Conservation (phyloP, 2,113 vertebrate genomes). For the Periophthalmodon schlosseri region DNA sequence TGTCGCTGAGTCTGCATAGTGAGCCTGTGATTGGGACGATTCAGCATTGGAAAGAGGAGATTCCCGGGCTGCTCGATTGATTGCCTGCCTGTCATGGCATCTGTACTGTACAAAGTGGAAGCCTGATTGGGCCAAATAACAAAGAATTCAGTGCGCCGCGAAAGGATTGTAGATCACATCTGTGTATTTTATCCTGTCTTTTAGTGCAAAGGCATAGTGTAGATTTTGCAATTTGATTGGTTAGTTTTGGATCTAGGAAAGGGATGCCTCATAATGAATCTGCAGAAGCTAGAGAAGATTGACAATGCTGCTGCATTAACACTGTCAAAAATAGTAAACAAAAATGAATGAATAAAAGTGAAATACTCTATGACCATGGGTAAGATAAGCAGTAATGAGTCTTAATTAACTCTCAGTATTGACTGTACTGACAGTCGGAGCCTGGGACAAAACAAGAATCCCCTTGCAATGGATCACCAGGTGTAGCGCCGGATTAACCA, state of each 20-base stretch:
- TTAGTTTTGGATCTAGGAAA: background rate
- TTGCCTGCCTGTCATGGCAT: slow-evolving; percentile 41
- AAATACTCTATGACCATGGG: background rate
- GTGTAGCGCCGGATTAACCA: background rate
- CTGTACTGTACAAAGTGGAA: slow-evolving; percentile 23
- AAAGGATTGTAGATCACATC: slow-evolving; percentile 33
- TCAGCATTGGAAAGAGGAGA: slow-evolving; percentile 43
- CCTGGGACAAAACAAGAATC: background rate
- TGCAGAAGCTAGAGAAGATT: background rate
- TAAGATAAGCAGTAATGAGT: background rate
- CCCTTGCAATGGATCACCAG: background rate
- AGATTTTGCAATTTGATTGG: background rate
- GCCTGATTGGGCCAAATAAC: slow-evolving; percentile 32
- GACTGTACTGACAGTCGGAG: background rate
- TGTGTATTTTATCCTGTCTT: slow-evolving; percentile 4
- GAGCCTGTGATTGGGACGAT: slow-evolving; percentile 45
- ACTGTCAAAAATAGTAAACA: background rate
- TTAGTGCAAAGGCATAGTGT: background rate
- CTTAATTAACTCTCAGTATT: slow-evolving; percentile 7
- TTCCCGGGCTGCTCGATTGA: slow-evolving; percentile 32
- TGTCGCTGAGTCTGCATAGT: slow-evolving; percentile 57
- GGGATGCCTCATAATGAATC: background rate
- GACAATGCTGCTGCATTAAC: background rate
- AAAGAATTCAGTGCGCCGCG: slow-evolving; percentile 30
- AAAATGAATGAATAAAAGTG: background rate